Percentiles rank a stretch among this genome's conserved stretches.
Conservation (phyloP, 2,113 vertebrate genomes). For the Psophia crepitans region DNA sequence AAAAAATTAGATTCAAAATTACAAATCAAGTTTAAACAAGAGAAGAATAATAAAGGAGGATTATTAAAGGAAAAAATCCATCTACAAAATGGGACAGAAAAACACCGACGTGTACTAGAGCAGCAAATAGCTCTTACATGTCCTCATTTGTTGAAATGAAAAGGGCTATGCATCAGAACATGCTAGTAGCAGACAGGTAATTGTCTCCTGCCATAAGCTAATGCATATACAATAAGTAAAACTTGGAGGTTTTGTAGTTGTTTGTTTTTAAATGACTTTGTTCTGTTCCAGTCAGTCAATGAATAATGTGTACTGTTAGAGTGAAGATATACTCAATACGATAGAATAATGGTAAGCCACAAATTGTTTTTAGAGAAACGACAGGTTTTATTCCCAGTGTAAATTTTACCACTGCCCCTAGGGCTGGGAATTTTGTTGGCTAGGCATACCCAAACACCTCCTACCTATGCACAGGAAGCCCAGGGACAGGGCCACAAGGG, state of each 20-base stretch:
- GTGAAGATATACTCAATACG: not conserved
- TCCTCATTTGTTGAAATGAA: not conserved
- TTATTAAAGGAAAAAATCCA: not conserved
- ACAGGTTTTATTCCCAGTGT: not conserved
- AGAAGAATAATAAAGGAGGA: not conserved
- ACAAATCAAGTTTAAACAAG: not conserved
- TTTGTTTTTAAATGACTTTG: not conserved
- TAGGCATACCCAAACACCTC: not conserved
- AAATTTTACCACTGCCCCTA: not conserved
- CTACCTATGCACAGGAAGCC: not conserved
- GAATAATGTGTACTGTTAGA: not conserved
- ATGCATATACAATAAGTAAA: not conserved
- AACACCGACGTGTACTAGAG: accelerated
- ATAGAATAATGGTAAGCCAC: not conserved
- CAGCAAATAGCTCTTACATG: not conserved
- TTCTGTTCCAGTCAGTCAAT: not conserved
- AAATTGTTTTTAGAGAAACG: not conserved
- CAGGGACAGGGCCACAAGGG: too few relatives aligned
- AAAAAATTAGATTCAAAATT: not conserved
- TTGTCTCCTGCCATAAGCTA: not conserved
- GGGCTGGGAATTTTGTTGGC: not conserved
- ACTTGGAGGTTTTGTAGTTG: not conserved
- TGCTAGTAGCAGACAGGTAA: not conserved
- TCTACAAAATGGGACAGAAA: not conserved
- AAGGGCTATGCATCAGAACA: not conserved